Evolutionary conservation across 2,113 vertebrate species (phyloP).

Genomic region (Sprattus sprattus): DNA sequence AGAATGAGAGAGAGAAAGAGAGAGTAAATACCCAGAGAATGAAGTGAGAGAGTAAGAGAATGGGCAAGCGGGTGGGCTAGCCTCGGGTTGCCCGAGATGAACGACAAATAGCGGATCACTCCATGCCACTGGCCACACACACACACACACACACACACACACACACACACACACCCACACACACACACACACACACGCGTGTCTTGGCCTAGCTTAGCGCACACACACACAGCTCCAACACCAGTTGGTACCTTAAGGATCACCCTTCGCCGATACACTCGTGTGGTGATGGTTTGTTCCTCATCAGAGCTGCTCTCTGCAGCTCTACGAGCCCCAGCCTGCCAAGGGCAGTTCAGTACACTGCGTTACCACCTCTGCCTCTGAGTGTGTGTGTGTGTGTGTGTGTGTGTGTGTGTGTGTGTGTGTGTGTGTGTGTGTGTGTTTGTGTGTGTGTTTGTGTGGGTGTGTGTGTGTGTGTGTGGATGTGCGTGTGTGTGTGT

Average conservation of each 20-base stretch:
- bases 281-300: slow-evolving; percentile 87
- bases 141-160: slow-evolving; percentile 16
- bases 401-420: background rate
- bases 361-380: background rate
- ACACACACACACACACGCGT: no score
- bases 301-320: slow-evolving; percentile 82
- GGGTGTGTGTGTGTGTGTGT: background rate
- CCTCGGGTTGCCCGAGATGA: background rate
- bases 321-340: slow-evolving; percentile 74
- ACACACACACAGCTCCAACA: slow-evolving; percentile 14
- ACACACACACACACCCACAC: slow-evolving; percentile 29
- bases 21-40: no score
- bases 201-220: background rate
- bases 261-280: slow-evolving; percentile 87
- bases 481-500: background rate
- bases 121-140: background rate
- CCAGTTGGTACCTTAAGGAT: slow-evolving; percentile 87
- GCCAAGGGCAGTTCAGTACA: slow-evolving; percentile 78
- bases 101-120: background rate
- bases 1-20: background rate
- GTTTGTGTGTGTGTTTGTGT: slow-evolving; percentile 10
- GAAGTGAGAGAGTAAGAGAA: background rate
- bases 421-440: background rate
- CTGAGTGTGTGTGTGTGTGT: background rate
- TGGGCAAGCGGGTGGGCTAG: background rate